Conservation (phyloP, 2,888 invertebrate genomes). For the Ditylenchus weischeri region DNA sequence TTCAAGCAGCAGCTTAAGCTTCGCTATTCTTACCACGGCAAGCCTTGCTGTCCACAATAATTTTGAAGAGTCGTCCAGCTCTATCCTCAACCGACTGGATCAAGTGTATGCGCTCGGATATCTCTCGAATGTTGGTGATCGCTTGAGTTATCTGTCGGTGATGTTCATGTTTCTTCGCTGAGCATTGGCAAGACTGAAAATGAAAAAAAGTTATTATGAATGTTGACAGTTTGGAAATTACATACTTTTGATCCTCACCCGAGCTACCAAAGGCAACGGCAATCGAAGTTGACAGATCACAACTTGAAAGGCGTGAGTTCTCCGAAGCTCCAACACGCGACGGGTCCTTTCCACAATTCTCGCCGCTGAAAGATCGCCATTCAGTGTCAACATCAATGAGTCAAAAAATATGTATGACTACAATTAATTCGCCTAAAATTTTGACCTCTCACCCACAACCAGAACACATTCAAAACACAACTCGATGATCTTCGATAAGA, state of each 20-base stretch:
- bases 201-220: not conserved
- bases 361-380: slow-evolving; percentile 99
- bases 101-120: slow-evolving; percentile 96
- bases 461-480: too few species aligned
- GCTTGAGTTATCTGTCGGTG: slow-evolving; percentile 87
- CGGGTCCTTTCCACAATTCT: slow-evolving; percentile 91
- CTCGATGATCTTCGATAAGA: too few species aligned
- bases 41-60: slow-evolving; percentile 62
- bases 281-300: slow-evolving; percentile 93
- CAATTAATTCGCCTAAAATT: too few species aligned
- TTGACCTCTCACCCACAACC: too few species aligned
- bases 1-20: slow-evolving; percentile 97
- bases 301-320: slow-evolving; percentile 88
- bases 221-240: slow-evolving; percentile 42
- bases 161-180: slow-evolving; percentile 70
- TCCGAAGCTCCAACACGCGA: slow-evolving; percentile 99
- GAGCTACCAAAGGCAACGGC: slow-evolving; percentile 61
- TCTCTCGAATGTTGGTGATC: slow-evolving; percentile 90
- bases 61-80: slow-evolving; percentile 93
- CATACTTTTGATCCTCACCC: slow-evolving; percentile 41
- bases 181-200: slow-evolving; percentile 53
- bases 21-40: slow-evolving; percentile 79
- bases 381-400: slow-evolving; percentile 99
- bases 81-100: slow-evolving; percentile 94
- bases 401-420: slow-evolving; percentile 25